These are phyloP conservation scores for Prietella phreatophila DNA, from an alignment of 2,113 vertebrate genomes.

Conservation along the genomic window DNA sequence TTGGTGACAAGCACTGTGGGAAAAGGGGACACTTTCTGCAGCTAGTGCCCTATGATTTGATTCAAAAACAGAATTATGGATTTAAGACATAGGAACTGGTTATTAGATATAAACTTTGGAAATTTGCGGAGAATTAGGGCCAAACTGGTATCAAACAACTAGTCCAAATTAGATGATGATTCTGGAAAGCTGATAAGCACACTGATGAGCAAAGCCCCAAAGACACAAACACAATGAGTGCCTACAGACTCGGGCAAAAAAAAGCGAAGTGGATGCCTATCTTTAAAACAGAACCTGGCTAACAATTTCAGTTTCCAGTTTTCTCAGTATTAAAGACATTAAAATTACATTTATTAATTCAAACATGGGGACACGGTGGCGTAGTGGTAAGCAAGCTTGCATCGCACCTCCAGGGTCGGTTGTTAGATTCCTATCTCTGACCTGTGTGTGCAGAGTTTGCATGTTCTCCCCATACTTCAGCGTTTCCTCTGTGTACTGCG, in stretches of 20 bases:
- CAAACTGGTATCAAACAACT: not conserved
- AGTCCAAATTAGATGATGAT: not conserved
- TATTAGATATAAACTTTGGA: not conserved
- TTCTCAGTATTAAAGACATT: not conserved
- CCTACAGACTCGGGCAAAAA: not conserved
- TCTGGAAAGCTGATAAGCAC: not conserved
- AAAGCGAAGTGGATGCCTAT: not conserved
- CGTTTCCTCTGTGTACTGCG: too few species aligned
- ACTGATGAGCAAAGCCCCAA: too few species aligned
- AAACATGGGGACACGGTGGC: too few species aligned
- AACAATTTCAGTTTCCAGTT: not conserved
- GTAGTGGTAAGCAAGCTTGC: too few species aligned
- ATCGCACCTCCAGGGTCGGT: too few species aligned
- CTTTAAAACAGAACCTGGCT: not conserved
- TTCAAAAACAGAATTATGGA: not conserved
- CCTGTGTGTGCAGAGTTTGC: too few species aligned
- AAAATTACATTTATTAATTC: not conserved
- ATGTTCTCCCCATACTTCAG: too few species aligned
- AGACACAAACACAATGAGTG: not conserved
- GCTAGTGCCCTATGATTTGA: not conserved
- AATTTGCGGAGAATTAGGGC: not conserved
- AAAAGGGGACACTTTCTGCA: constrained; percentile 40
- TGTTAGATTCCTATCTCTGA: too few species aligned
- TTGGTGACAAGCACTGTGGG: constrained; percentile 58
- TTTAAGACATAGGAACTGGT: not conserved